Percentiles rank a stretch among this genome's conserved stretches.
Conservation (phyloP, 1,140 invertebrate genomes). For the Apis cerana region DNA sequence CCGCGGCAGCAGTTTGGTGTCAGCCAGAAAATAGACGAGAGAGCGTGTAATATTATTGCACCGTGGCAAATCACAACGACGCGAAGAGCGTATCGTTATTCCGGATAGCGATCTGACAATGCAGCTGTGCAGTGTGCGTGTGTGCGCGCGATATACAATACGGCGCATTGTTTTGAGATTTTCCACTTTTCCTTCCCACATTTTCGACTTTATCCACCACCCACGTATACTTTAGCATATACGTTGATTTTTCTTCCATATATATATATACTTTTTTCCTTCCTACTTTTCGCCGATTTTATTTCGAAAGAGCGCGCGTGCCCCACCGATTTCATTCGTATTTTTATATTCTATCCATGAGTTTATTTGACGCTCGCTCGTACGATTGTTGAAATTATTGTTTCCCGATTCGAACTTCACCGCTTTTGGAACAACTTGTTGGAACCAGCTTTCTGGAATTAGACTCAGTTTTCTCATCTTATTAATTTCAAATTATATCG, state of each 20-base stretch:
- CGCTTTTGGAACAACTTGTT: too few species aligned
- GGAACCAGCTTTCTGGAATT: too few species aligned
- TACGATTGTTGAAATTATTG: not conserved
- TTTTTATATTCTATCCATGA: not conserved
- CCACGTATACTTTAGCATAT: not conserved
- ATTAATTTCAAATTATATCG: too few species aligned
- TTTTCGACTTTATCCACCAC: not conserved
- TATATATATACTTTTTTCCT: too few species aligned
- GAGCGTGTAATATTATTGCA: slow-evolving; percentile 39
- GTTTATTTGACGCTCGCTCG: not conserved
- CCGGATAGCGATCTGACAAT: slow-evolving; percentile 32
- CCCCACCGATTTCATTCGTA: not conserved
- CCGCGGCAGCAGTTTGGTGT: slow-evolving; percentile 20
- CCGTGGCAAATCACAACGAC: slow-evolving; percentile 3
- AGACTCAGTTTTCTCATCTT: too few species aligned
- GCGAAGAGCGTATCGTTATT: slow-evolving; percentile 30
- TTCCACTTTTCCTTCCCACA: not conserved
- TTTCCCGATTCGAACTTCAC: not conserved
- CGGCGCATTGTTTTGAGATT: slow-evolving; percentile 29
- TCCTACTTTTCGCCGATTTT: not conserved
- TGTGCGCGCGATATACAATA: not conserved
- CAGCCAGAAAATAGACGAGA: slow-evolving; percentile 19
- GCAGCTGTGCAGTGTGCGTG: not conserved
- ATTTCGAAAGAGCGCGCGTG: not conserved
- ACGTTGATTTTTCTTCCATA: not conserved